These are phyloP conservation scores for Ganaspis brasiliensis DNA, from an alignment of 2,888 invertebrate genomes.

Conservation along the genomic window DNA sequence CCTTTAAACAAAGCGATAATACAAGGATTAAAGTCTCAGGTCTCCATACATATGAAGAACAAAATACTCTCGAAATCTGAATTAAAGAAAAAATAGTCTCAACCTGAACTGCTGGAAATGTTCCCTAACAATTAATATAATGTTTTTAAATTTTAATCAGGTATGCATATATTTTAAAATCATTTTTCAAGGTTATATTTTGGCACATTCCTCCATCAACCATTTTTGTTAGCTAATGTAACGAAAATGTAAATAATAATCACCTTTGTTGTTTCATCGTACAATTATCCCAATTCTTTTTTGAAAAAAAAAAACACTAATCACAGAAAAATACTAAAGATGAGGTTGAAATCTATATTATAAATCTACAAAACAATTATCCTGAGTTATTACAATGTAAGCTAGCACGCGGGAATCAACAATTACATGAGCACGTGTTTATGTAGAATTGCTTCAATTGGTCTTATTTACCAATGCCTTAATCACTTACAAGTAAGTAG, in stretches of 20 bases:
- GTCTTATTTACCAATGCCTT: constrained; percentile 64
- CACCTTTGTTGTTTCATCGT: too few relatives aligned
- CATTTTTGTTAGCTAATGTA: too few relatives aligned
- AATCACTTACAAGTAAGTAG: constrained; percentile 70
- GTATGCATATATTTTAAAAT: too few relatives aligned
- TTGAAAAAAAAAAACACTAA: too few relatives aligned
- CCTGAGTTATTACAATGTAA: constrained; percentile 7
- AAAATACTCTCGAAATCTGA: too few relatives aligned
- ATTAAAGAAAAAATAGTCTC: too few relatives aligned
- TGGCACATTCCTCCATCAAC: too few relatives aligned
- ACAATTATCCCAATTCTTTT: not conserved
- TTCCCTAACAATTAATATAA: too few relatives aligned
- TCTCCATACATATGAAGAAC: not conserved
- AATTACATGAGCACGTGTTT: constrained; percentile 57
- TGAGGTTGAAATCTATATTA: not conserved
- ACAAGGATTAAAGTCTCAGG: not conserved
- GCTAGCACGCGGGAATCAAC: not conserved
- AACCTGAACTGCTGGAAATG: too few relatives aligned
- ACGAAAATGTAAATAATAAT: too few relatives aligned
- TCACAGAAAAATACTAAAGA: not conserved
- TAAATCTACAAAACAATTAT: constrained; percentile 7
- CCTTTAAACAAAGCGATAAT: not conserved
- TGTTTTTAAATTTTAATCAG: too few relatives aligned
- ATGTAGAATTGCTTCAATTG: constrained; percentile 52
- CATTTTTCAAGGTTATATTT: too few relatives aligned